A percentile compares a stretch with the other conserved stretches of the same genome.
Conservation (phyloP, 2,113 vertebrate genomes). For the Sorex fumeus region DNA sequence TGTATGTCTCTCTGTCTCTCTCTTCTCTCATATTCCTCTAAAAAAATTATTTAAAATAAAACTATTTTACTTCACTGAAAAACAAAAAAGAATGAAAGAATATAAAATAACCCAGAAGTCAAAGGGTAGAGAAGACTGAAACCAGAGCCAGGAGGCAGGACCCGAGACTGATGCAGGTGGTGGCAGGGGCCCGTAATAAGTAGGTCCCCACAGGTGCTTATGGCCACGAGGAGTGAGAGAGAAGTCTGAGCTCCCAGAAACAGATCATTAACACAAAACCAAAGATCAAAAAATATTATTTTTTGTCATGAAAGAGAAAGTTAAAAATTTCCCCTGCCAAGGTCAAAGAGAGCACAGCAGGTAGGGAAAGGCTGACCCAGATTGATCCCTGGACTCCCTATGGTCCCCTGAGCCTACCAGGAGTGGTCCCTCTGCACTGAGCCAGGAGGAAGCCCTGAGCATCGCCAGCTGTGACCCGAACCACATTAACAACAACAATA, state of each 20-base stretch:
- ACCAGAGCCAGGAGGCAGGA: not conserved
- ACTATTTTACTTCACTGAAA: no score
- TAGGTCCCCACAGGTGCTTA: not conserved
- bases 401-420: no score
- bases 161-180: not conserved
- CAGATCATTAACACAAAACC: not conserved
- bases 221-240: not conserved
- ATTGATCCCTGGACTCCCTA: no score
- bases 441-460: no score
- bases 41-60: no score
- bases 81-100: not conserved
- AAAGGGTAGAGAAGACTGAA: conserved; percentile 28
- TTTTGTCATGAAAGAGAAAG: not conserved
- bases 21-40: no score
- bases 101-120: conserved; percentile 10
- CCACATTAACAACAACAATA: no score
- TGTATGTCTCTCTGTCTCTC: no score
- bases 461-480: no score
- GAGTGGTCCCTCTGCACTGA: no score
- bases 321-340: not conserved
- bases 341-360: no score
- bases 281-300: not conserved
- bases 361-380: no score
- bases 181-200: not conserved
- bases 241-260: not conserved